Evolutionary conservation across 2,888 invertebrate species (phyloP), one percentile per base, ranked within the genome.

Genomic region (Aleiodes alternator): DNA sequence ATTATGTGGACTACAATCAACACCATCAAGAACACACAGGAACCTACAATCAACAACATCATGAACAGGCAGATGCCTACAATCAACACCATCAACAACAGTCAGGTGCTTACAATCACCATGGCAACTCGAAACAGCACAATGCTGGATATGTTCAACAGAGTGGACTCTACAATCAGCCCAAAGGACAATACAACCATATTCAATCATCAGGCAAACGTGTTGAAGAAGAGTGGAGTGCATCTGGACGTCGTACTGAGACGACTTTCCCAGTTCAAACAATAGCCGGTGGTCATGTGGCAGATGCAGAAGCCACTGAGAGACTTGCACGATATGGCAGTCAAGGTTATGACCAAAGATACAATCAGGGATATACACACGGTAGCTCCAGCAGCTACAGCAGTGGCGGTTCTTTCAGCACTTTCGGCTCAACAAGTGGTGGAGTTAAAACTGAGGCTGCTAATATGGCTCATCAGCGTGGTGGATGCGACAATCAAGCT

Each of bases 181-280:
- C 70, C 3, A 57, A 57, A 9, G 70, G 48, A 50, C 43, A 34
- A 29, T n/a, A 23, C 11, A n/a, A 31, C 16, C 56, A 6, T 1
- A 14, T 71, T 70, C 79, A 43, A 29, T 50, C 78, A 7, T 72
- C 72, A 14, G 56, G 66, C 0, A 68, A 59, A n/a, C 80, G 75
- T 6, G 81, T 84, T 16, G 81, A 82, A 55, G 79, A 84, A 69
- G 80, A 81, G 0, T 84, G 83, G 84, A 80, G 79, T 72, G 66
- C 80, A 5, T 75, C 82, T 7, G 78, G 81, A 57, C 80, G 80
- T 16, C 73, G 23, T 70, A 79, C 57, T 72, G 77, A 71, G 9
- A 69, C 69, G 4, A 72, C 75, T 8, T 72, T 38, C 8, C 75
- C 76, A 23, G 74, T 74, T n/a, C 50, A 56, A n/a, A 43, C 64